Evolutionary conservation across 2,113 vertebrate genomes (phyloP).

Genomic region (Tetrax tetrax): DNA sequence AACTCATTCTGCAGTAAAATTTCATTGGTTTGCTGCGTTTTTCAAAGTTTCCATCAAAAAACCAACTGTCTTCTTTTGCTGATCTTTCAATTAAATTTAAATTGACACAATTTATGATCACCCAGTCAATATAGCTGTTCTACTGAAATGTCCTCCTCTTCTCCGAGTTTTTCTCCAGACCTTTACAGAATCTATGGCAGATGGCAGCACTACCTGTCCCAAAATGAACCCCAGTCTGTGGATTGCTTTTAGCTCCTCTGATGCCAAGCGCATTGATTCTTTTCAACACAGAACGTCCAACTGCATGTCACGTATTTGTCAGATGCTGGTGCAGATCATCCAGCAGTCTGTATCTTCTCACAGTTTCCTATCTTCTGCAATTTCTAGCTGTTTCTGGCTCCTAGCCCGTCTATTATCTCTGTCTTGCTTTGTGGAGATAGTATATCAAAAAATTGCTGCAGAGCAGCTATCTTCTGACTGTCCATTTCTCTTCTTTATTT

Average conservation of each 20-base stretch:
- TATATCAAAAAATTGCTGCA: constrained; percentile 56
- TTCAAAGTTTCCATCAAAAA: neutral
- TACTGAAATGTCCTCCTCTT: neutral
- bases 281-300: neutral
- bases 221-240: neutral
- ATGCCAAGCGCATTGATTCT: neutral
- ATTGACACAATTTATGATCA: neutral
- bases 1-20: neutral
- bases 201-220: neutral
- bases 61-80: neutral
- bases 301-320: neutral
- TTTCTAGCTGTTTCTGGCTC: constrained; percentile 35
- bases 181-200: neutral
- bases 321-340: constrained; percentile 11
- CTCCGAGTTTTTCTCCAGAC: neutral
- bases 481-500: constrained; percentile 47
- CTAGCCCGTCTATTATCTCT: constrained; percentile 30
- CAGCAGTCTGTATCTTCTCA: neutral
- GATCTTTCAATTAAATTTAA: neutral
- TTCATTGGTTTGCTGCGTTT: neutral
- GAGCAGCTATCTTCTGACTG: constrained; percentile 35
- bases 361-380: neutral
- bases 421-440: constrained; percentile 46
- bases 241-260: neutral
- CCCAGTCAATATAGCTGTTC: neutral